A percentile compares a stretch with the other conserved stretches of the same genome.
Evolutionary conservation across 2,888 invertebrate genomes (phyloP).

Genomic region (Prosapia bicincta): DNA sequence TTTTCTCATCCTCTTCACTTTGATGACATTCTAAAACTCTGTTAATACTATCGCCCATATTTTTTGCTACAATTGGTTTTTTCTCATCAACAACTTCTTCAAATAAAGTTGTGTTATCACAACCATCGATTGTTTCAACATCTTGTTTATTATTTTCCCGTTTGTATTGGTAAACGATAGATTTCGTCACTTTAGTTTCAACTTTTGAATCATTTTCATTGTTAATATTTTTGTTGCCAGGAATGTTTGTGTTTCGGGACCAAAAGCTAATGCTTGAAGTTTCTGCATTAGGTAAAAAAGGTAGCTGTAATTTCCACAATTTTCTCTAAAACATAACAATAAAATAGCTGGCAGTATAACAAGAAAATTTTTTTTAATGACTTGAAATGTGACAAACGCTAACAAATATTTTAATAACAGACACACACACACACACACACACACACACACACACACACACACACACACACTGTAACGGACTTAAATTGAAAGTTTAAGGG

Average conservation of each 20-base stretch:
- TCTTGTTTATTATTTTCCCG: background rate
- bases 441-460: too few relatives aligned
- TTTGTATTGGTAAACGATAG: background rate
- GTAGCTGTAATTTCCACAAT: too few relatives aligned
- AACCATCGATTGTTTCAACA: background rate
- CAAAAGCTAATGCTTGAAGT: background rate
- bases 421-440: too few relatives aligned
- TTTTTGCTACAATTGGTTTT: background rate
- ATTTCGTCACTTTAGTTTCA: background rate
- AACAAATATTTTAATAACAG: too few relatives aligned
- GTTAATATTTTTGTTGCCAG: background rate
- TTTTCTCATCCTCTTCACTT: background rate
- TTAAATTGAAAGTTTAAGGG: too few relatives aligned
- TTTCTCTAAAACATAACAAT: too few relatives aligned
- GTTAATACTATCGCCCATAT: too few relatives aligned
- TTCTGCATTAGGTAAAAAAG: too few relatives aligned
- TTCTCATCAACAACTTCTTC: background rate
- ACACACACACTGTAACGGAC: too few relatives aligned
- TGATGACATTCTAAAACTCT: background rate
- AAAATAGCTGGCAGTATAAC: too few relatives aligned
- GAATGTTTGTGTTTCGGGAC: background rate
- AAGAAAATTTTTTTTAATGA: too few relatives aligned
- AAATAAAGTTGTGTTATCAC: background rate
- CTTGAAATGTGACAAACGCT: too few relatives aligned
- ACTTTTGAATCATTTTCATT: background rate